A percentile compares a stretch with the other conserved stretches of the same genome.
Conservation (phyloP, 2,113 vertebrate species). For the Uropsilus gracilis region DNA sequence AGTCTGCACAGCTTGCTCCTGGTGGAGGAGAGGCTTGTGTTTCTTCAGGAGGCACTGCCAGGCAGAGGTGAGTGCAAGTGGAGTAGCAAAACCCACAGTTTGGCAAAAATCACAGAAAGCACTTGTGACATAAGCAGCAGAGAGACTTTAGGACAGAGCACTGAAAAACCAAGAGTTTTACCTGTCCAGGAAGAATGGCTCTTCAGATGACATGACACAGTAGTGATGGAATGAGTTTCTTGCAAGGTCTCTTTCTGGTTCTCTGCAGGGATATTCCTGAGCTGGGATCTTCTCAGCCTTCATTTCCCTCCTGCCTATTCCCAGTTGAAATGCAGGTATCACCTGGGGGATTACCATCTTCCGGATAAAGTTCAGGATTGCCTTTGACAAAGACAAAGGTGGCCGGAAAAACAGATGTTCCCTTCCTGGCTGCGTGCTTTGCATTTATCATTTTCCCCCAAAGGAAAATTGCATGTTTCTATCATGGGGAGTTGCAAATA, state of each 20-base stretch:
- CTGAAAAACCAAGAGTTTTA: neutral
- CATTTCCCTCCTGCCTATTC: fast-evolving
- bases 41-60: neutral
- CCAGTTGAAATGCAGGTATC: neutral
- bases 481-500: neutral
- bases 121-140: neutral
- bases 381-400: neutral
- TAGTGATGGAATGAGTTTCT: neutral
- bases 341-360: neutral
- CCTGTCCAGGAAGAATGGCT: neutral
- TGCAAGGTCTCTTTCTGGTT: neutral
- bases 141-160: neutral
- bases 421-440: fast-evolving
- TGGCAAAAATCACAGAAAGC: neutral
- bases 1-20: neutral
- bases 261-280: fast-evolving
- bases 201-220: fast-evolving
- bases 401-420: neutral
- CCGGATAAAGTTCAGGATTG: neutral
- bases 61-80: neutral
- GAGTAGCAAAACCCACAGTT: neutral
- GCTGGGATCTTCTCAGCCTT: neutral
- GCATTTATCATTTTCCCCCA: neutral
- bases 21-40: neutral
- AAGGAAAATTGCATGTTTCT: neutral